A percentile compares a stretch with the other conserved stretches of the same genome.
Evolutionary conservation across 2,888 invertebrate genomes (phyloP).

Genomic region (Sinhomidia bicolor): DNA sequence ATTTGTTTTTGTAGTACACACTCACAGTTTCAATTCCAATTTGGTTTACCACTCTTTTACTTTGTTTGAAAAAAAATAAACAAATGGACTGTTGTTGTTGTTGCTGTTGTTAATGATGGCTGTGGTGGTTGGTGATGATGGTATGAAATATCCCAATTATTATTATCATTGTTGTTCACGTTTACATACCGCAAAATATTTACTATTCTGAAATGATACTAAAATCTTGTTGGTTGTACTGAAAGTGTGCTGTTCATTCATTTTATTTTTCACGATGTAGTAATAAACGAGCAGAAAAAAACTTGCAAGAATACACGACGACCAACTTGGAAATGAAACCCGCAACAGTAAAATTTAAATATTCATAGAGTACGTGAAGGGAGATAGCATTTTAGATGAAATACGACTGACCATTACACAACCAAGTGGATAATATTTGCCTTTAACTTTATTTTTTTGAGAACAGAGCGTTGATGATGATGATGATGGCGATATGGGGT

Average conservation of each 20-base stretch:
- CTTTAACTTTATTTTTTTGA: not conserved
- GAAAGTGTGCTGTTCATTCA: not conserved
- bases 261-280: conserved; percentile 9
- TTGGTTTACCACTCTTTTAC: no score
- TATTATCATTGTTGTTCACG: not conserved
- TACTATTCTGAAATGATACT: not conserved
- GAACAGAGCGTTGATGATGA: no score
- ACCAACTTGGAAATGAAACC: conserved; percentile 33
- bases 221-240: not conserved
- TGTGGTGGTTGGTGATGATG: no score
- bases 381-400: conserved; percentile 63
- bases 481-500: no score
- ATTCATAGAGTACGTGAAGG: conserved; percentile 56
- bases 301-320: not conserved
- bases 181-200: not conserved
- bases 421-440: not conserved
- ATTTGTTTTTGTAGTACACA: no score
- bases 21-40: no score
- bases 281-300: not conserved
- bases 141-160: not conserved
- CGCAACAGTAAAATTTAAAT: conserved; percentile 70
- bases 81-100: no score
- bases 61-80: no score
- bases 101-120: no score
- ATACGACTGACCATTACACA: conserved; percentile 65